A percentile compares a stretch with the other conserved stretches of the same genome.
phyloP scores from a whole-genome alignment of 2,797 vertebrate species.

The Perdix hodgsoniae region DNA sequence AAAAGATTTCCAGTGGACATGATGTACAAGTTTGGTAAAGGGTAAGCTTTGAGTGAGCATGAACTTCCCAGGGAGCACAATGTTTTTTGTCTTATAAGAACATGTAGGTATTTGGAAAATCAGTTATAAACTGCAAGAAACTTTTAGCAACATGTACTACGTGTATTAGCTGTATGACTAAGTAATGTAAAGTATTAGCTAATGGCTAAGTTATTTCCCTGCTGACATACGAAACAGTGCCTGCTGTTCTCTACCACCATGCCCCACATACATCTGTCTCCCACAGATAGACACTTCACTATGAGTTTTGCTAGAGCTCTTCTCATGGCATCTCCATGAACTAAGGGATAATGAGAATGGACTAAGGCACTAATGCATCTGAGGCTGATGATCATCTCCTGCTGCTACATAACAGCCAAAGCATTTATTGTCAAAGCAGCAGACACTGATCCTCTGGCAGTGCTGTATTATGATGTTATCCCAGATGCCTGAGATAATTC shows the following conservation, averaged over 20 bases:
- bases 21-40: neutral
- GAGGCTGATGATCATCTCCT: conserved; percentile 36
- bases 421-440: conserved; percentile 48
- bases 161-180: neutral
- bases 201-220: conserved; percentile 39
- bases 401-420: conserved; percentile 39
- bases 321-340: neutral
- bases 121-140: conserved; percentile 7
- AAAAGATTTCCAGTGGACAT: neutral
- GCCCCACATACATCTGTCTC: neutral
- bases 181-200: no score
- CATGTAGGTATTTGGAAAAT: neutral
- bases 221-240: neutral
- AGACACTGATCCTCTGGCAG: conserved; percentile 41
- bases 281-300: neutral
- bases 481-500: conserved; percentile 39
- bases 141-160: conserved; percentile 38
- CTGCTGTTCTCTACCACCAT: neutral
- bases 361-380: conserved; percentile 35
- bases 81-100: neutral
- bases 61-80: neutral
- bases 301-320: neutral
- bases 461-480: conserved; percentile 63
- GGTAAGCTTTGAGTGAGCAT: neutral
- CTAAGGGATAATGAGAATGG: conserved; percentile 42